Conservation (phyloP, 2,113 vertebrate genomes). For the Axis porcinus region DNA sequence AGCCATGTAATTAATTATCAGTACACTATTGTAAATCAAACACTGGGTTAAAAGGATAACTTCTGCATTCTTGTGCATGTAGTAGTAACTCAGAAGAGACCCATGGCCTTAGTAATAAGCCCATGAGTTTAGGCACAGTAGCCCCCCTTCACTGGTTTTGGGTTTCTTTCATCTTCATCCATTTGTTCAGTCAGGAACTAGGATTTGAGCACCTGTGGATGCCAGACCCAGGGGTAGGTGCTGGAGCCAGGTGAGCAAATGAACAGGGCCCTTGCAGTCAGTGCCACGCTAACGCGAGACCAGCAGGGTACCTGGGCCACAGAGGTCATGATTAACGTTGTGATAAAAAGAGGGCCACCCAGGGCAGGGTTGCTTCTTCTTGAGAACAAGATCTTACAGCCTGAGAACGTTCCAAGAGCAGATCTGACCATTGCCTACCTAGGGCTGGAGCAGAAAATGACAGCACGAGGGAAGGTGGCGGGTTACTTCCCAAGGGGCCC, state of each 20-base stretch:
- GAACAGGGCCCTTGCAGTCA: background rate
- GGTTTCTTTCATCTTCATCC: background rate
- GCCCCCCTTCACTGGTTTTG: background rate
- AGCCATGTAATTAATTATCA: background rate
- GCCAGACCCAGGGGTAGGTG: background rate
- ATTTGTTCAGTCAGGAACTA: background rate
- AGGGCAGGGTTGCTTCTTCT: background rate
- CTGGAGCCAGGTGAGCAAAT: too few relatives aligned
- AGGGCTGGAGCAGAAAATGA: background rate
- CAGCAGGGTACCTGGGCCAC: rapidly evolving
- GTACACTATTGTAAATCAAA: background rate
- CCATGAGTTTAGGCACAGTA: background rate
- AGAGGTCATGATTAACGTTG: background rate
- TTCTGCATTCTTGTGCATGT: background rate
- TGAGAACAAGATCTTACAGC: background rate
- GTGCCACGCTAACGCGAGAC: rapidly evolving
- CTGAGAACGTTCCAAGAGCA: background rate
- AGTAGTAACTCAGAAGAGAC: background rate
- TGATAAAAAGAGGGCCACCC: background rate
- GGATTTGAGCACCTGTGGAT: background rate
- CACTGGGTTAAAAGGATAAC: background rate
- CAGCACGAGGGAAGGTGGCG: rapidly evolving
- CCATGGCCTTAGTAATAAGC: background rate
- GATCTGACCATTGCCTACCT: background rate
- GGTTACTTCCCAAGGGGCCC: background rate